These are phyloP conservation scores for Laspeyria flexula DNA, from an alignment of 2,888 invertebrate genomes.

Conservation along the genomic window DNA sequence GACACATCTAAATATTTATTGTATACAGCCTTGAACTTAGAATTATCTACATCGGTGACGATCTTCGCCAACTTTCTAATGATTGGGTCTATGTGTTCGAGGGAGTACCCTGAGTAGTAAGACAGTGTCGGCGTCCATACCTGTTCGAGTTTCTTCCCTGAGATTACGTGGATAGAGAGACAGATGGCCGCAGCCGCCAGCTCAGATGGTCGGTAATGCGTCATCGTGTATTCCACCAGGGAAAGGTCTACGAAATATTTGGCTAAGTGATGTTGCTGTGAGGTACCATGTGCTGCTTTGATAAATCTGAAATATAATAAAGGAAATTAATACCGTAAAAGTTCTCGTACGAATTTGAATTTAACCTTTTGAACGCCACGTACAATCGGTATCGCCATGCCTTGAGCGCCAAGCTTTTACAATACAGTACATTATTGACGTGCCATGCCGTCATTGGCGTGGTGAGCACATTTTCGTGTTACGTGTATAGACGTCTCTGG, in stretches of 20 bases:
- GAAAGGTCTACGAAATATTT: conserved; percentile 97
- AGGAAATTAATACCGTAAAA: too few relatives aligned
- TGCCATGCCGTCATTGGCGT: too few relatives aligned
- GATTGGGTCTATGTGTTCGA: conserved; percentile 89
- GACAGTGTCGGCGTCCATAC: conserved; percentile 91
- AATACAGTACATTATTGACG: too few relatives aligned
- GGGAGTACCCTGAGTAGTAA: conserved; percentile 91
- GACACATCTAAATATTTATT: conserved; percentile 87
- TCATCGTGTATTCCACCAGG: conserved; percentile 92
- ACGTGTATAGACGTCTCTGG: too few relatives aligned
- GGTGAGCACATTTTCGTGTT: too few relatives aligned
- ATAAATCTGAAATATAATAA: conserved; percentile 81
- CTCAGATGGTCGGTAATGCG: conserved; percentile 92
- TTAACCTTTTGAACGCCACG: too few relatives aligned
- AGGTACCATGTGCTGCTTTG: conserved; percentile 86
- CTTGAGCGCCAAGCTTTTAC: too few relatives aligned
- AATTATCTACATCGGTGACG: conserved; percentile 88
- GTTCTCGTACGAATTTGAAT: too few relatives aligned
- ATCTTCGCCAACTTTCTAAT: conserved; percentile 89
- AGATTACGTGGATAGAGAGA: conserved; percentile 87
- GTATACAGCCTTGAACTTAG: conserved; percentile 89
- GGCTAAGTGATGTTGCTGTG: conserved; percentile 91
- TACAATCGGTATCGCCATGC: too few relatives aligned
- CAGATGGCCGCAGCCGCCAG: conserved; percentile 93
- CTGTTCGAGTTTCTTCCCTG: conserved; percentile 76